Conservation (phyloP, 2,797 vertebrate genomes). For the Megalops cyprinoides region DNA sequence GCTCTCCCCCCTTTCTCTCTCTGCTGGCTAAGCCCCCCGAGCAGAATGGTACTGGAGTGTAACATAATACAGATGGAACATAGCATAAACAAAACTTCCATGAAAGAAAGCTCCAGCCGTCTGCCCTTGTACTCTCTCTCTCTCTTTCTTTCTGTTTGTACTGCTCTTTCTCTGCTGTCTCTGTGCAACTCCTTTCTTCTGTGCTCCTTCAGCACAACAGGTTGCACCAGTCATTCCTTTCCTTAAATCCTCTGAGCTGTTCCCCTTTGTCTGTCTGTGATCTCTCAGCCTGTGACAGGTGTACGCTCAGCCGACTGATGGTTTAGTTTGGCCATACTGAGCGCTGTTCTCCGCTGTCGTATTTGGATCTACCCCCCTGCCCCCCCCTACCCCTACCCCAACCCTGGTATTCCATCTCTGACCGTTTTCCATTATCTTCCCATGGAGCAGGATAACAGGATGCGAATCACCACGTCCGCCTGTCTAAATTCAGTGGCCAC, state of each 20-base stretch:
- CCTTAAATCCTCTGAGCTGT: background rate
- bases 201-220: slow-evolving; percentile 3
- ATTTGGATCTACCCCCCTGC: background rate
- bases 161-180: slow-evolving; percentile 13
- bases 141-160: slow-evolving; percentile 30
- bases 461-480: background rate
- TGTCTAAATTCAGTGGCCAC: background rate
- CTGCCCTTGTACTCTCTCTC: slow-evolving; percentile 28
- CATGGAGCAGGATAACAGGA: slow-evolving; percentile 5
- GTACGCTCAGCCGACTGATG: slow-evolving; percentile 9
- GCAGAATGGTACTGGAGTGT: slow-evolving; percentile 54
- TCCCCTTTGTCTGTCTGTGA: background rate
- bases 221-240: background rate
- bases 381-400: no score
- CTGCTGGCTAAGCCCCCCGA: slow-evolving; percentile 52
- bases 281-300: slow-evolving; percentile 15
- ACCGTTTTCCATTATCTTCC: background rate
- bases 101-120: slow-evolving; percentile 47
- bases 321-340: background rate
- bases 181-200: slow-evolving; percentile 15
- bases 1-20: background rate
- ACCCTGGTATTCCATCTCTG: background rate
- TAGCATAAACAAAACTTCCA: slow-evolving; percentile 63
- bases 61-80: slow-evolving; percentile 69
- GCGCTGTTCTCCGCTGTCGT: background rate